Evolutionary conservation across 2,888 invertebrate species (phyloP), one percentile per base, ranked within the genome.

Genomic region (Malthinus flaveolus): DNA sequence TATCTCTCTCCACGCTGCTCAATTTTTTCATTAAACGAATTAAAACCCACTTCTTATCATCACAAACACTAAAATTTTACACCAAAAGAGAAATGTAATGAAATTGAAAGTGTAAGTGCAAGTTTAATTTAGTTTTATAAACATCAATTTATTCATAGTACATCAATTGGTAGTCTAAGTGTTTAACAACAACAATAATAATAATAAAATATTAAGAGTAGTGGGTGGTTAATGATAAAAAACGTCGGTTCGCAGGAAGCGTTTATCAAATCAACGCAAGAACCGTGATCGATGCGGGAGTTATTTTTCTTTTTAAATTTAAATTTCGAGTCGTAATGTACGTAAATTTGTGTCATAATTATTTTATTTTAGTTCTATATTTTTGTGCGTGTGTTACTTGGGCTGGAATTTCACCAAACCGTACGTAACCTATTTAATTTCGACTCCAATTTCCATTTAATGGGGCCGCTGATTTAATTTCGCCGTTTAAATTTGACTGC

Each of bases 171-270:
- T 23, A 5, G 23, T 23, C 23, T 23, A 45, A 52, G 46, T 48
- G 52, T 52, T 39, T 49, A 49, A 53, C 53, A 53, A 42, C 45
- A 50, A 58, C 49, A 49, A 55, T 55, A 59, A 55, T 55, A 47
- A 46, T 35, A n/a, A 23, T 23, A 23, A 23, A 23, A 23, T 23
- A 47, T 44, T 49, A 59, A 59, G 51, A 49, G 35, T 44, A 46
- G 61, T 61, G 61, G 61, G 61, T 57, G 56, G 49, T 51, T 52
- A 51, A 44, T 36, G 61, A 61, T 56, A 56, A 56, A 49, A 61
- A 53, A 53, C 50, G 56, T 56, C 53, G 52, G 56, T 61, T 32
- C 11, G 39, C 61, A 61, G 61, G 61, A 61, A 56, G 42, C 45
- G n/a, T 44, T 53, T 61, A 61, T 61, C 61, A 56, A 56, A 57